Evolutionary conservation across 2,888 invertebrate species (phyloP), one percentile per base, ranked within the genome.

Genomic region (Andrena flavipes): DNA sequence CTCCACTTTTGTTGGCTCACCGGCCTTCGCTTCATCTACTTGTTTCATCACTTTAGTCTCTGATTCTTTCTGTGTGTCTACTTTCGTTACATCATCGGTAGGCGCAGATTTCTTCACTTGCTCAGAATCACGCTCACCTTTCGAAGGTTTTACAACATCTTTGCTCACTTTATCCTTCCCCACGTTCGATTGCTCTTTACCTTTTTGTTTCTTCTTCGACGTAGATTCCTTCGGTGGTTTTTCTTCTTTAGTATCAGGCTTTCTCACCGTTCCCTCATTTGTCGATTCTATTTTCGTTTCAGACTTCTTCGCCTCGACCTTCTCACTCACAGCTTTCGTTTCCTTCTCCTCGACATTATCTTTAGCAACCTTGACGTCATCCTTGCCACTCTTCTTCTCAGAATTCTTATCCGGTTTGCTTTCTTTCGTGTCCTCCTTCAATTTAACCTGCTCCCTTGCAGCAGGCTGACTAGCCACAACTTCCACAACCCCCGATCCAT

Each of bases 191-290:
- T 85, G 76, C 33, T 65, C 72, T 59, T 78, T 82, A n/a, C 48
- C 29, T 69, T 72, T 80, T 16, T 79, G 82, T n/a, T 78, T 76
- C 29, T 77, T 69, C 76, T 83, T 83, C 13, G 72, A 60, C 0
- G 35, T 23, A 29, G 71, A 7, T 35, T 84, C 78, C n/a, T 71
- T 84, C 49, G 10, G 64, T 2, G 48, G 13, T 26, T 68, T 84
- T 16, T 80, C 73, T 7, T 70, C 78, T 73, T 80, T 84, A 7
- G 20, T 7, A 0, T 56, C 73, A 16, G 23, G 2, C 16, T 82
- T 67, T 56, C 20, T 68, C 29, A 0, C n/a, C 8, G 30, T 20
- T 13, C 7, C 20, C 71, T 80, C 75, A 16, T n/a, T 69, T 0
- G 64, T 51, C 6, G 33, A 26, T 35, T 76, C 81, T 3, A 59